Evolutionary conservation across 2,797 vertebrate species (phyloP).

Genomic region (Cossypha dichroa): DNA sequence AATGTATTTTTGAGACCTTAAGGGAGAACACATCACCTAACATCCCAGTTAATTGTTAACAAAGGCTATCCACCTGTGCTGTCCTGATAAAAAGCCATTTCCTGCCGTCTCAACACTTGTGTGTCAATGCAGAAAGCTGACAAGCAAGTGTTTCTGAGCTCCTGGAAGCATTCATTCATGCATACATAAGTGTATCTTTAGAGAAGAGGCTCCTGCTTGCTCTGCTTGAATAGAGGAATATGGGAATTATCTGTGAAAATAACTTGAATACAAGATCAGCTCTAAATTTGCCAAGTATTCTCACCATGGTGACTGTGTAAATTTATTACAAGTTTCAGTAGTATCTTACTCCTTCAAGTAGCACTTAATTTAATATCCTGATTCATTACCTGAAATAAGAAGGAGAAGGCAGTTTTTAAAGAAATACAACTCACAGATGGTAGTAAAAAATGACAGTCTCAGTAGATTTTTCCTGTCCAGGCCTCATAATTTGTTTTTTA

Average conservation of each 20-base stretch:
- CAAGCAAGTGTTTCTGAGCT: neutral
- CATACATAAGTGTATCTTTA: neutral
- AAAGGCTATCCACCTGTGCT: neutral
- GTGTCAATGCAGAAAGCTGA: neutral
- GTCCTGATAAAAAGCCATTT: neutral
- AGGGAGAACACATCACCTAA: neutral
- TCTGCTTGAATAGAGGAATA: neutral
- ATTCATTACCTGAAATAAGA: constrained; percentile 6
- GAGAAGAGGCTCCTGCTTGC: neutral
- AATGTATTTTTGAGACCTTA: neutral
- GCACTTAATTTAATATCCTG: neutral
- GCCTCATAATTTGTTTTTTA: neutral
- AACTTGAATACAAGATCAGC: neutral
- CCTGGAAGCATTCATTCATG: neutral
- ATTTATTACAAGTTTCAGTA: neutral
- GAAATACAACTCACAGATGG: neutral
- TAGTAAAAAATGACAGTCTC: neutral
- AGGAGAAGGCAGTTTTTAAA: neutral
- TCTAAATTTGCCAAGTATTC: neutral
- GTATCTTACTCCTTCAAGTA: neutral
- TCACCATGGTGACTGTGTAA: neutral
- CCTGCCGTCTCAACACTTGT: accelerated
- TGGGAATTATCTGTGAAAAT: neutral
- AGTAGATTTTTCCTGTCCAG: neutral
- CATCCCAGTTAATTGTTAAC: neutral